Conservation (phyloP, 2,797 vertebrate species). For the Characodon lateralis region DNA sequence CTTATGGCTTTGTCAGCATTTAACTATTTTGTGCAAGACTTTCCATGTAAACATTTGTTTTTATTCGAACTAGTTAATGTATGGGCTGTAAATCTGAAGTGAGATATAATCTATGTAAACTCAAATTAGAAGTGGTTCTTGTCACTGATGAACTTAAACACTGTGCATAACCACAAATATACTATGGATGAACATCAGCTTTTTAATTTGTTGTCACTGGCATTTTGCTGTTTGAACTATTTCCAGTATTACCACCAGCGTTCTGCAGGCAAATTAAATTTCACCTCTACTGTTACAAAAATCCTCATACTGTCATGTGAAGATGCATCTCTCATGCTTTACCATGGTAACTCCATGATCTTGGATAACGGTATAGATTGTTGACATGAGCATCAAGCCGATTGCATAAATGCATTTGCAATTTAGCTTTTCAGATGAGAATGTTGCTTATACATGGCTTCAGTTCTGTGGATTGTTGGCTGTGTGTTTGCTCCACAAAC, state of each 20-base stretch:
- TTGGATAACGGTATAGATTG: background rate
- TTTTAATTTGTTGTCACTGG: background rate
- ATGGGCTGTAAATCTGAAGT: background rate
- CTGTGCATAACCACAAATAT: background rate
- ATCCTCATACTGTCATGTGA: no score
- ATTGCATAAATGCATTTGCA: slow-evolving; percentile 4
- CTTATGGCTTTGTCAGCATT: no score
- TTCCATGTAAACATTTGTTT: no score
- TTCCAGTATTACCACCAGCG: no score
- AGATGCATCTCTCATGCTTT: background rate
- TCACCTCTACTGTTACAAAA: background rate
- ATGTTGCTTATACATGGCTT: slow-evolving; percentile 4
- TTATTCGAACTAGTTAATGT: background rate
- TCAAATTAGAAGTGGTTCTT: background rate
- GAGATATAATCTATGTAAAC: background rate
- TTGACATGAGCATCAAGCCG: slow-evolving; percentile 5
- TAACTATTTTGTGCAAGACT: no score
- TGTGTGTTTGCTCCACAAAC: background rate
- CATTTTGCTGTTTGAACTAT: background rate
- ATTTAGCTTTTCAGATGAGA: slow-evolving; percentile 8
- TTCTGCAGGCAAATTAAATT: background rate
- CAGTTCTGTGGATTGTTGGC: background rate
- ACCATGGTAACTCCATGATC: slow-evolving; percentile 10
- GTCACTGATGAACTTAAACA: background rate
- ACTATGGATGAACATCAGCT: background rate